phyloP scores from a whole-genome alignment of 2,888 invertebrate species.

The Nemapogon koenigi region DNA sequence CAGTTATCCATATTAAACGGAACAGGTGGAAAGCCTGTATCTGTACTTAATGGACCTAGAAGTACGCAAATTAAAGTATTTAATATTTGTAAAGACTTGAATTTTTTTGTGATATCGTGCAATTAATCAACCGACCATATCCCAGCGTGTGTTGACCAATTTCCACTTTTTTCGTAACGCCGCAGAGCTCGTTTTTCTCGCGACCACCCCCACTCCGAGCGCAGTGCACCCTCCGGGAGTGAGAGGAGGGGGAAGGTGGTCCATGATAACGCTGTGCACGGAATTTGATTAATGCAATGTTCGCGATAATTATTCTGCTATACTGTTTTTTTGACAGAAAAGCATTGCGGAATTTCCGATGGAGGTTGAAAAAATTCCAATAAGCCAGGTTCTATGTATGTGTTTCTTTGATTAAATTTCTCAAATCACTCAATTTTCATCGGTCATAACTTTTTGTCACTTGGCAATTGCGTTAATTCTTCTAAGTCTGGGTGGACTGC shows the following conservation, averaged over 20 bases:
- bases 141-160: constrained; percentile 27
- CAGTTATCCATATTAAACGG: no score
- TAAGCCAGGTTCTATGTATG: no score
- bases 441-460: no score
- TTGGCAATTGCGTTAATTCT: no score
- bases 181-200: constrained; percentile 50
- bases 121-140: constrained; percentile 17
- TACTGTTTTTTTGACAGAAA: constrained; percentile 6
- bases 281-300: constrained; percentile 66
- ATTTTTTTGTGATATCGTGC: no score
- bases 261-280: constrained; percentile 51
- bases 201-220: constrained; percentile 16
- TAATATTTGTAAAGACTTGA: no score
- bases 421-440: no score
- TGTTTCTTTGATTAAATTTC: no score
- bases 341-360: not conserved
- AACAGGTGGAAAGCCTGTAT: no score
- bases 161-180: constrained; percentile 57
- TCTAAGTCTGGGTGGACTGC: no score
- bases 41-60: no score
- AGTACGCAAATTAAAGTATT: no score
- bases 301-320: constrained; percentile 58
- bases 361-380: not conserved
- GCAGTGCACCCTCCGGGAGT: constrained; percentile 17
- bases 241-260: constrained; percentile 18